A percentile compares a stretch with the other conserved stretches of the same genome.
Evolutionary conservation across 2,888 invertebrate species (phyloP).

Genomic region (Nowickia ferox): DNA sequence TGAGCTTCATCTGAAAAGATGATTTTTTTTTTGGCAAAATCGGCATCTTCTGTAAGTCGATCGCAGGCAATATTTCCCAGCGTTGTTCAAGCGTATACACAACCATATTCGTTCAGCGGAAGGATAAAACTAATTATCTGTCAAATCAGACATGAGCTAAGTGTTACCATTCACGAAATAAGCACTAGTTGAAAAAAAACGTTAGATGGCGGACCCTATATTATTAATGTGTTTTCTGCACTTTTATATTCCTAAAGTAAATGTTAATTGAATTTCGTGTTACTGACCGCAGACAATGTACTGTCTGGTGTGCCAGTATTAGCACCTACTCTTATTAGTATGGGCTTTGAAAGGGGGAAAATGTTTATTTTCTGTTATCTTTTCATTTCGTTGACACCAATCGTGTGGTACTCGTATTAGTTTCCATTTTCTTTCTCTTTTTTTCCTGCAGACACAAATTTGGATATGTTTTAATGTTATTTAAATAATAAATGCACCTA

Average conservation of each 20-base stretch:
- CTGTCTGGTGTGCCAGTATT: slow-evolving; percentile 2
- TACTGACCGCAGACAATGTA: slow-evolving; percentile 66
- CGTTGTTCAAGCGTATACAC: too few relatives aligned
- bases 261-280: slow-evolving; percentile 66
- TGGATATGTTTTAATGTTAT: slow-evolving; percentile 14
- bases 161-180: too few relatives aligned
- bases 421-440: slow-evolving; percentile 13
- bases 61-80: too few relatives aligned
- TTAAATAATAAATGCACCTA: slow-evolving; percentile 35
- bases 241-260: slow-evolving; percentile 29
- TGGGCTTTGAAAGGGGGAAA: not conserved
- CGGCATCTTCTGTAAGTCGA: too few relatives aligned
- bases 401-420: slow-evolving; percentile 40
- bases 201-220: too few relatives aligned
- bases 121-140: too few relatives aligned
- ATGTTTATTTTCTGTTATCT: slow-evolving; percentile 27
- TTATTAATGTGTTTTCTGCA: not conserved
- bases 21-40: too few relatives aligned
- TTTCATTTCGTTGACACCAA: slow-evolving; percentile 52
- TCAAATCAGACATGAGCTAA: too few relatives aligned
- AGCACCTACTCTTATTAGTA: slow-evolving; percentile 5
- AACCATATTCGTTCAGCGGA: too few relatives aligned
- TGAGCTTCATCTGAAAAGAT: too few relatives aligned
- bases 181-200: too few relatives aligned
- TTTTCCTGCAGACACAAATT: not conserved